These are phyloP conservation scores for Lophura nycthemera DNA, from an alignment of 2,113 vertebrate species.

Conservation along the genomic window DNA sequence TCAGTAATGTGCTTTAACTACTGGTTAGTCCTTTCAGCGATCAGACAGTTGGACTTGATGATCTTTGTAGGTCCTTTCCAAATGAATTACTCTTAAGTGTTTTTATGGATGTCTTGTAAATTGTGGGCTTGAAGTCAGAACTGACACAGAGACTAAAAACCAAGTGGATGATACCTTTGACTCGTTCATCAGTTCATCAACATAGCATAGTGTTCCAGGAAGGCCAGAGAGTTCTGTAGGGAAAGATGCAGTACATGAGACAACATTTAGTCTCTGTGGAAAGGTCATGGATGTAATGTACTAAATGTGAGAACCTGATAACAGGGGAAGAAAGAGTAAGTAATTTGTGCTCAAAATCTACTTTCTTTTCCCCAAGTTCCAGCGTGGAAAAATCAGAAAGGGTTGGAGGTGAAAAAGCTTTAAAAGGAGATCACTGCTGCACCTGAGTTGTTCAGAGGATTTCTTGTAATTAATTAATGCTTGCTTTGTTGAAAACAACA, in stretches of 20 bases:
- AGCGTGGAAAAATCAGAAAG: not conserved
- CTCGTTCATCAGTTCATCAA: too few species aligned
- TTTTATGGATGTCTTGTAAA: not conserved
- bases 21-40: not conserved
- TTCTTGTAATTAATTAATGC: conserved; percentile 14
- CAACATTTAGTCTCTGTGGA: not conserved
- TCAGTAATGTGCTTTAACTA: not conserved
- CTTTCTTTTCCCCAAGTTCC: not conserved
- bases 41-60: not conserved
- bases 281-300: not conserved
- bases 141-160: too few species aligned
- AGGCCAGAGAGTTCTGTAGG: not conserved
- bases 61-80: not conserved
- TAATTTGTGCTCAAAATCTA: not conserved
- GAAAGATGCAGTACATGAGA: conserved; percentile 17
- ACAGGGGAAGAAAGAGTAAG: not conserved
- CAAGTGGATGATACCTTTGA: too few species aligned
- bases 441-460: not conserved
- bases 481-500: not conserved
- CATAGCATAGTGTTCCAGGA: not conserved
- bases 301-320: not conserved
- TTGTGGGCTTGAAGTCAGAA: conserved; percentile 7
- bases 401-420: conserved; percentile 18
- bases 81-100: not conserved
- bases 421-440: not conserved